A percentile compares a stretch with the other conserved stretches of the same genome.
These are phyloP conservation scores for Eudasyphora cyanicolor DNA, from an alignment of 2,888 invertebrate species.

Conservation along the genomic window DNA sequence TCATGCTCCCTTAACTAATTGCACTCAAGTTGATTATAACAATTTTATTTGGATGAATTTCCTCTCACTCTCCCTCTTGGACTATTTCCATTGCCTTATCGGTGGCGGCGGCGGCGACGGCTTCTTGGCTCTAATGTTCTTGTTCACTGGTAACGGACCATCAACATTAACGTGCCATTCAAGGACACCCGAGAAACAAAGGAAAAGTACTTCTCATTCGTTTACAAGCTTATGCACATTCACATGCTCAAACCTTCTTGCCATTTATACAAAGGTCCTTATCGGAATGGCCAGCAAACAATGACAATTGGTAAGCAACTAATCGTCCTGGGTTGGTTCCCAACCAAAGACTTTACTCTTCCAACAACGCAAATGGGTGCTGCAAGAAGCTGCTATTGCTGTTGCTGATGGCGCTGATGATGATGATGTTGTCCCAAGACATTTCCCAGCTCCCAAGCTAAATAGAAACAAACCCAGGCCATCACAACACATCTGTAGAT, in stretches of 20 bases:
- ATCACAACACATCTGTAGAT: too few relatives aligned
- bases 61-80: background rate
- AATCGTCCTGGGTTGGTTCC: background rate
- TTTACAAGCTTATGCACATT: too few relatives aligned
- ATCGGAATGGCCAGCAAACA: too few relatives aligned
- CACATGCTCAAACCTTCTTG: too few relatives aligned
- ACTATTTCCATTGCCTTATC: background rate
- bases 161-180: slow-evolving; percentile 29
- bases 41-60: slow-evolving; percentile 34
- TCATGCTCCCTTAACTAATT: slow-evolving; percentile 50
- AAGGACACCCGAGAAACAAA: background rate
- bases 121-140: background rate
- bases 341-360: background rate
- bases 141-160: slow-evolving; percentile 40
- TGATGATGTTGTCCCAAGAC: background rate
- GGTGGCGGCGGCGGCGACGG: background rate
- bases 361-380: background rate
- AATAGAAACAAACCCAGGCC: too few relatives aligned
- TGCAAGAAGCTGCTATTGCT: background rate
- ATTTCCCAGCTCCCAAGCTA: too few relatives aligned
- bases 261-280: too few relatives aligned
- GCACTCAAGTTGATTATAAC: slow-evolving; percentile 50
- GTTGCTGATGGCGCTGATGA: background rate
- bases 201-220: background rate
- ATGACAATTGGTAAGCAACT: background rate